Evolutionary conservation across 2,888 invertebrate genomes (phyloP).

Genomic region (Brenthis daphne): DNA sequence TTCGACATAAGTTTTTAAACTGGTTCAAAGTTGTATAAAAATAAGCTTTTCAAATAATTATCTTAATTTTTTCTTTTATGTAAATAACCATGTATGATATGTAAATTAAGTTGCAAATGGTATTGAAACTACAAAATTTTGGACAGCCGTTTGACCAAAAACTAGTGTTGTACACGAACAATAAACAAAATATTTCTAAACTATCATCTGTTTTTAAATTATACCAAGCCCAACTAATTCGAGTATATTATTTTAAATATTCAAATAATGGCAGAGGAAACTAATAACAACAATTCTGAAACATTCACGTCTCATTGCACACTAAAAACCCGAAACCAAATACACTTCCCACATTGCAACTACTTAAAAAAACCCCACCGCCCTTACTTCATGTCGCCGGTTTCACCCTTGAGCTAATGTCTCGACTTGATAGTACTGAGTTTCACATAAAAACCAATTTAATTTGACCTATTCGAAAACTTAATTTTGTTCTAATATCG

Average conservation of each 20-base stretch:
- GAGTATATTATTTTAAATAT: constrained; percentile 3
- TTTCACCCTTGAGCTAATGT: constrained; percentile 41
- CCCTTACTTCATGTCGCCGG: constrained; percentile 33
- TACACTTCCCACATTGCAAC: constrained; percentile 43
- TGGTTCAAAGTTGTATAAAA: not conserved
- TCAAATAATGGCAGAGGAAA: constrained; percentile 9
- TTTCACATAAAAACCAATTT: constrained; percentile 30
- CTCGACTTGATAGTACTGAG: constrained; percentile 39
- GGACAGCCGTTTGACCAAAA: not conserved
- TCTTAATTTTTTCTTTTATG: too few species aligned
- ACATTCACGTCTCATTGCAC: constrained; percentile 49
- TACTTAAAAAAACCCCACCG: constrained; percentile 27
- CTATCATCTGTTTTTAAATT: not conserved
- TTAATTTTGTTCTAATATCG: constrained; percentile 35
- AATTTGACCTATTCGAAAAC: constrained; percentile 15
- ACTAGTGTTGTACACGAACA: not conserved
- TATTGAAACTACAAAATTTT: too few species aligned
- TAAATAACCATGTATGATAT: too few species aligned
- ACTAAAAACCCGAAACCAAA: constrained; percentile 40
- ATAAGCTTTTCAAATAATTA: too few species aligned
- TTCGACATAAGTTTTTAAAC: not conserved
- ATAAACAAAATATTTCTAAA: constrained; percentile 1
- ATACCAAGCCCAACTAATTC: not conserved
- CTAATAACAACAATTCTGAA: constrained; percentile 30
- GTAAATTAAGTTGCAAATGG: too few species aligned